phyloP scores from a whole-genome alignment of 2,888 invertebrate species.

The Pharmacophagus antenor region DNA sequence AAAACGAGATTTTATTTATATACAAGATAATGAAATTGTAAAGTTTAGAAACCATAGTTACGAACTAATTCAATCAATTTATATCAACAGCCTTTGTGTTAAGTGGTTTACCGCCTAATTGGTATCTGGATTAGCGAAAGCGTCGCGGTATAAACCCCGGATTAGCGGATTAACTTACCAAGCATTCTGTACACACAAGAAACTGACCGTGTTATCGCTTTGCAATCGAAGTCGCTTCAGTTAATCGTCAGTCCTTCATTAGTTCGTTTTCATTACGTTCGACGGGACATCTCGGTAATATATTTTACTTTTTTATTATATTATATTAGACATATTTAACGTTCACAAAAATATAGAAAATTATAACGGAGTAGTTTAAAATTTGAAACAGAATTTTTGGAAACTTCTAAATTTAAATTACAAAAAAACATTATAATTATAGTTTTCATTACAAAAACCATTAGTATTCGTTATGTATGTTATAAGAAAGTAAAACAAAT shows the following conservation, averaged over 20 bases:
- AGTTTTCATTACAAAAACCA: too few species aligned
- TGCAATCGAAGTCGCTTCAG: constrained; percentile 37
- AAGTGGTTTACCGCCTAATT: constrained; percentile 72
- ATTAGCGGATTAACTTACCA: constrained; percentile 44
- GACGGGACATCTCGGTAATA: constrained; percentile 7
- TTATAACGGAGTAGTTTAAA: too few species aligned
- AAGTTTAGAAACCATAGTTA: constrained; percentile 48
- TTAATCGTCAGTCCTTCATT: constrained; percentile 31
- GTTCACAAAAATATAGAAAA: too few species aligned
- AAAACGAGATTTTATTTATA: neutral
- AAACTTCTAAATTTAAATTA: too few species aligned
- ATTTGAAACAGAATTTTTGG: too few species aligned
- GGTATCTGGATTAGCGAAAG: constrained; percentile 66
- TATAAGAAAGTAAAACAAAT: neutral
- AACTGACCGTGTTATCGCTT: constrained; percentile 37
- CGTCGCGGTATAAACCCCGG: constrained; percentile 54
- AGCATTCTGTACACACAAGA: constrained; percentile 32
- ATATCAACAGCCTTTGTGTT: constrained; percentile 58
- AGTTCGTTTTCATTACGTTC: constrained; percentile 7
- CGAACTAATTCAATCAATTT: constrained; percentile 42
- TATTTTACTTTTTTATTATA: neutral
- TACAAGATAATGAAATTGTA: neutral
- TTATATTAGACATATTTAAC: too few species aligned
- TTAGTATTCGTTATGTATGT: constrained; percentile 7
- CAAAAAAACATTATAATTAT: too few species aligned